Evolutionary conservation across 2,888 invertebrate genomes (phyloP).

Genomic region (Formica aserva): DNA sequence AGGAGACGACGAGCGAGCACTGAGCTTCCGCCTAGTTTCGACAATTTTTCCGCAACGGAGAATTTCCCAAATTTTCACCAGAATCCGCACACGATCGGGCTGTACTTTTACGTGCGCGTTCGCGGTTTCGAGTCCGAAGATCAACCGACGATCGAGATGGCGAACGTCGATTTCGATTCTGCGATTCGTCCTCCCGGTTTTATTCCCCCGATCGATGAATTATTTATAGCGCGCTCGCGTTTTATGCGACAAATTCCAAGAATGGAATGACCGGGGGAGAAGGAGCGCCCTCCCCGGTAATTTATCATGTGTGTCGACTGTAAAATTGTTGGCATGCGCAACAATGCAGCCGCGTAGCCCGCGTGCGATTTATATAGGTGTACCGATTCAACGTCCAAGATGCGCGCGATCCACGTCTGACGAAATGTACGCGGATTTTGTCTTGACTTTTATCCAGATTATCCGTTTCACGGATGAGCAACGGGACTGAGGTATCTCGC

Average conservation of each 20-base stretch:
- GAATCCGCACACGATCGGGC: neutral
- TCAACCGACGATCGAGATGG: slow-evolving; percentile 7
- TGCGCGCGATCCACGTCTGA: slow-evolving; percentile 54
- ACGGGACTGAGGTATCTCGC: neutral
- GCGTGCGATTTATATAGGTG: slow-evolving; percentile 44
- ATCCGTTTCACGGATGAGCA: neutral
- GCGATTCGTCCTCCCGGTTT: neutral
- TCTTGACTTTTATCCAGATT: slow-evolving; percentile 1
- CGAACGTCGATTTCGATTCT: slow-evolving; percentile 16
- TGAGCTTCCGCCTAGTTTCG: slow-evolving; percentile 1
- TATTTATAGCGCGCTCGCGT: slow-evolving; percentile 42
- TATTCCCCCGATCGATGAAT: slow-evolving; percentile 36
- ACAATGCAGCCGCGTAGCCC: slow-evolving; percentile 49
- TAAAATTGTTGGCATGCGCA: slow-evolving; percentile 47
- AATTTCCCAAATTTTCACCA: neutral
- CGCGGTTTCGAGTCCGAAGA: neutral
- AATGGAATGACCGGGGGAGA: slow-evolving; percentile 29
- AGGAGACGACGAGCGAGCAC: neutral
- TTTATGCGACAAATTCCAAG: slow-evolving; percentile 53
- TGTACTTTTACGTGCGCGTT: neutral
- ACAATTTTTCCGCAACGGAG: neutral
- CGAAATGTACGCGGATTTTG: slow-evolving; percentile 49
- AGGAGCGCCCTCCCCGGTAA: slow-evolving; percentile 3
- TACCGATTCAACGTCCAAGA: slow-evolving; percentile 54
- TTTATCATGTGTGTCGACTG: slow-evolving; percentile 53